Evolutionary conservation across 2,797 vertebrate species (phyloP), one percentile per base, ranked within the genome.

Genomic region (Neosilurus hyrtlii): DNA sequence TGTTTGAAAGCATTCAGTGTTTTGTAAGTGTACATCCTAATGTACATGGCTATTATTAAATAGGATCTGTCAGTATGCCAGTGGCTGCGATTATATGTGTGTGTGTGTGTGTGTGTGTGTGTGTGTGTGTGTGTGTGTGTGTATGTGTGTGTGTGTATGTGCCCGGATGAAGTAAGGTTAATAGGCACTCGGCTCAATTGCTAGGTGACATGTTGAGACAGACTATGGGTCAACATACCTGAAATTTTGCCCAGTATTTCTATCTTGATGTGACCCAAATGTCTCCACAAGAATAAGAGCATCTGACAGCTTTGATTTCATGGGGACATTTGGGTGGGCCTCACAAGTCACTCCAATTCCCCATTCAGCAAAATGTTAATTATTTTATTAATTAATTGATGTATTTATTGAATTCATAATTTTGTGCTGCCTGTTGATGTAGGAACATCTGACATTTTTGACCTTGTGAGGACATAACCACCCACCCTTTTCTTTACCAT

Each of bases 171-270:
- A 18, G 18, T 82, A 43, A 72, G 85, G 82, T 18, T 24, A 84
- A 89, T 57, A 84, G 54, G 56, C 85, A 79, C 76, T 12, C 20
- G 82, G 79, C 66, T 81, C 86, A 71, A 91, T 91, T 89, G 85
- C 88, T 89, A 63, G 87, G 86, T 83, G 81, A 74, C 90, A 90
- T 84, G 89, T 91, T 89, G 79, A 88, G 89, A 91, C 91, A 91
- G 20, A 87, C 88, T 83, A 84, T 59, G 84, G 84, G 82, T 85
- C 80, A 51, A 75, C 75, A 82, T 83, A 63, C 82, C 79, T 86
- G 90, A 90, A 92, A 93, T 91, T 88, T 82, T 82, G 68, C 35
- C 24, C 76, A 65, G 61, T n/a, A n/a, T 52, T 4, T 20, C 4
- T 65, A 30, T 20, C 43, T 65, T 79, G 49, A 65, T 79, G 24